Conservation (phyloP, 1,140 invertebrate species). For the Aporrectodea caliginosa region DNA sequence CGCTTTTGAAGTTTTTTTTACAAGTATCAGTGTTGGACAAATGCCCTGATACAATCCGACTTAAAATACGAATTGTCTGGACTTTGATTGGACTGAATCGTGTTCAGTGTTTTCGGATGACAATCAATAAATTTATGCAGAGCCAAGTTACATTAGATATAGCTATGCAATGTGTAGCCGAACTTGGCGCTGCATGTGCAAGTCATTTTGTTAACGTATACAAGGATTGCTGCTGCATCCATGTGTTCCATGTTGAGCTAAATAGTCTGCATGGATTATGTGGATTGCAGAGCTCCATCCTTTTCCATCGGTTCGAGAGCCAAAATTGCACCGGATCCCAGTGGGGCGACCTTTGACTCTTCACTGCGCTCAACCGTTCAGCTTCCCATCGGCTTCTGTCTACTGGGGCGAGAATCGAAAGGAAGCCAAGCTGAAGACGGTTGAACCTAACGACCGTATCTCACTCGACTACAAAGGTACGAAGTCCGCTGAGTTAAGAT, state of each 20-base stretch:
- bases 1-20: no score
- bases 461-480: conserved; percentile 46
- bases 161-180: not conserved
- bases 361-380: conserved; percentile 44
- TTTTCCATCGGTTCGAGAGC: conserved; percentile 15
- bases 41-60: no score
- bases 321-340: conserved; percentile 15
- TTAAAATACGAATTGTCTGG: no score
- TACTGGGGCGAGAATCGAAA: conserved; percentile 40
- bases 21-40: no score
- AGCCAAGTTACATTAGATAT: no score
- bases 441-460: conserved; percentile 44
- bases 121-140: no score
- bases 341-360: conserved; percentile 39
- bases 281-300: conserved; percentile 19
- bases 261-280: not conserved
- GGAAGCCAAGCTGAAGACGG: conserved; percentile 24
- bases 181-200: not conserved
- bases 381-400: conserved; percentile 42
- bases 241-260: not conserved
- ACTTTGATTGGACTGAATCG: no score
- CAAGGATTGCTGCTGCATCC: not conserved
- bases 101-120: no score
- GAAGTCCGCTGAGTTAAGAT: no score
- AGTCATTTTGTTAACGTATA: not conserved